Base-by-base conservation (phyloP, 2,113 vertebrate species). In the Tinamus guttatus region DNA sequence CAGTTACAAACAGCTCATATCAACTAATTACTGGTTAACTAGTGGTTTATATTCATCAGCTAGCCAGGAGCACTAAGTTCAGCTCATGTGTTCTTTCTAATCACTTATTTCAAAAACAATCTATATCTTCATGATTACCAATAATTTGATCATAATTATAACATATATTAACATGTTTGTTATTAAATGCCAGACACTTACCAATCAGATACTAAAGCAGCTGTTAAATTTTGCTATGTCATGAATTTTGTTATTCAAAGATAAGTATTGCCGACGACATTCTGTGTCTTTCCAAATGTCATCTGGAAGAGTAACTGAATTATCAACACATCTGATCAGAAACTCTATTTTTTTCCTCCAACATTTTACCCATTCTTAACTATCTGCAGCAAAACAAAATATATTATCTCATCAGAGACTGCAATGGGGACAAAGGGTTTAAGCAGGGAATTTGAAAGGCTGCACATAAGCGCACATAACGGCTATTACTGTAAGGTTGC, bases 131-230 rank as follows among this genome's bases (percentile, higher is more conserved):
- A 40, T 67, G 86, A 79, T 60, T 79, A 92, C 20, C 59, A 73
- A 68, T 81, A 7, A 64, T 36, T 92, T 71, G 22, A 62, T 60
- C 63, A 68, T 81, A 95, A 81, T 92, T 86, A 60, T 76, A 85
- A 77, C 40, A 80, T 34, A 15, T 62, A n/a, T 73, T 52, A 81
- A 81, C 59, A 93, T 90, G 20, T 71, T 85, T 90, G 20, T 71
- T 85, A 81, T 65, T 91, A 80, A 82, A 74, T 64, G 56, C 64
- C 52, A 88, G 43, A 54, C 16, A 64, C 74, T 89, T 95, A 85
- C 36, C 89, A 94, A 80, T 79, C 84, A 89, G 32, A 24, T 81
- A 86, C 27, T 78, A 78, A 92, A 94, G 38, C 56, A 88, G 58
- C 40, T 67, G 28, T 87, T 81, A 91, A 82, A 47, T 47, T 47